Conservation (phyloP, 2,888 invertebrate species). For the Ornithoptera priamus region DNA sequence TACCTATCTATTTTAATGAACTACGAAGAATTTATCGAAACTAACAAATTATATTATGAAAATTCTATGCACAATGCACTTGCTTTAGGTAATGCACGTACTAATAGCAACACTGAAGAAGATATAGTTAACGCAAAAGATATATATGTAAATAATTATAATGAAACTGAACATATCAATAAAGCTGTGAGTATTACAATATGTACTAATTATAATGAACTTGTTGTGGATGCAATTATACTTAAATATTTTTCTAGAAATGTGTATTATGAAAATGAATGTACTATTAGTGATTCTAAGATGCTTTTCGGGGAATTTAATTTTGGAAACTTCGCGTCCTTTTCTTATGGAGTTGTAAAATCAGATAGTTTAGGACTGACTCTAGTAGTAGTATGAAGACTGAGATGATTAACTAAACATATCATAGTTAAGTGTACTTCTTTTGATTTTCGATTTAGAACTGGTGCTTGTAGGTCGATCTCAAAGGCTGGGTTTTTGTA, state of each 20-base stretch:
- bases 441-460: slow-evolving; percentile 76
- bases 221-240: slow-evolving; percentile 75
- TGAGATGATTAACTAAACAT: slow-evolving; percentile 75
- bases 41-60: slow-evolving; percentile 56
- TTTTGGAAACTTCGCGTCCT: slow-evolving; percentile 78
- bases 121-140: slow-evolving; percentile 58
- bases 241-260: slow-evolving; percentile 80
- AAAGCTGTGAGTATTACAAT: slow-evolving; percentile 80
- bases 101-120: slow-evolving; percentile 54
- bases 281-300: slow-evolving; percentile 63
- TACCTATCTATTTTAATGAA: slow-evolving; percentile 70
- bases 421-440: slow-evolving; percentile 74
- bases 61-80: slow-evolving; percentile 68
- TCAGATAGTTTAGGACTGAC: slow-evolving; percentile 77
- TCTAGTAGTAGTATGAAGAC: slow-evolving; percentile 79
- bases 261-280: slow-evolving; percentile 74
- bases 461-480: slow-evolving; percentile 80
- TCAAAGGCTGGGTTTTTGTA: slow-evolving; percentile 78
- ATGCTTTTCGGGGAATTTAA: slow-evolving; percentile 72
- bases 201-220: slow-evolving; percentile 75
- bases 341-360: slow-evolving; percentile 76
- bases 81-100: slow-evolving; percentile 71
- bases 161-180: slow-evolving; percentile 75
- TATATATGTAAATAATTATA: slow-evolving; percentile 66
- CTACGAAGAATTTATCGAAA: slow-evolving; percentile 67